Evolutionary conservation across 2,888 invertebrate genomes (phyloP).

Genomic region (Apodemia arnacis): DNA sequence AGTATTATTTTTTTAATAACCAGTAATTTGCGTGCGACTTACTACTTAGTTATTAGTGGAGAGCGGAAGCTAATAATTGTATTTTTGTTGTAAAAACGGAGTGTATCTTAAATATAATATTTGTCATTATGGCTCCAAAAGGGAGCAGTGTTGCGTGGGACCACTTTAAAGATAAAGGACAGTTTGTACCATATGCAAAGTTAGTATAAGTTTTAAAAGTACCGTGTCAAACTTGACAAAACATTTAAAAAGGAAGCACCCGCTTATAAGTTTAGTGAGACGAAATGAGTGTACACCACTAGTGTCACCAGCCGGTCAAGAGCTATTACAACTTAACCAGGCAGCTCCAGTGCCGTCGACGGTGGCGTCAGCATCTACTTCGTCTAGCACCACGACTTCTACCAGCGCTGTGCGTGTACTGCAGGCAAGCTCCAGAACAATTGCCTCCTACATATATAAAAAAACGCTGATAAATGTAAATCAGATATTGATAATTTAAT

Average conservation of each 20-base stretch:
- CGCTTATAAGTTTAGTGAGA: constrained; percentile 46
- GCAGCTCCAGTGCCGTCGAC: not conserved
- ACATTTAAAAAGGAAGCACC: constrained; percentile 28
- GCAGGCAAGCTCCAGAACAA: not conserved
- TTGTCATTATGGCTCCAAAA: not conserved
- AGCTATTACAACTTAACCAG: not conserved
- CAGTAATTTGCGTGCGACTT: not conserved
- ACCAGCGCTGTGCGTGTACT: constrained; percentile 2
- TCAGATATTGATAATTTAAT: no score
- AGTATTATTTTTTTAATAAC: not conserved
- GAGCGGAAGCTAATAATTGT: not conserved
- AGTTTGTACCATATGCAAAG: no score
- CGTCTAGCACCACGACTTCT: not conserved
- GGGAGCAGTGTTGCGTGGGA: not conserved
- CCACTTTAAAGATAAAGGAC: no score
- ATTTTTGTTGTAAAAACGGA: not conserved
- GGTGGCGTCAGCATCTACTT: not conserved
- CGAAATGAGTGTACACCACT: not conserved
- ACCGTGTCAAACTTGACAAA: not conserved
- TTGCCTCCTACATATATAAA: no score
- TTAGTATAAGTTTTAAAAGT: not conserved
- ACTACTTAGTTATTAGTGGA: not conserved
- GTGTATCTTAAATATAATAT: not conserved
- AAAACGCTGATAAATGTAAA: no score
- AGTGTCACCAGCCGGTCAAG: not conserved